These are phyloP conservation scores for Gallinago nigripennis DNA, from an alignment of 2,797 vertebrate species.

Conservation along the genomic window DNA sequence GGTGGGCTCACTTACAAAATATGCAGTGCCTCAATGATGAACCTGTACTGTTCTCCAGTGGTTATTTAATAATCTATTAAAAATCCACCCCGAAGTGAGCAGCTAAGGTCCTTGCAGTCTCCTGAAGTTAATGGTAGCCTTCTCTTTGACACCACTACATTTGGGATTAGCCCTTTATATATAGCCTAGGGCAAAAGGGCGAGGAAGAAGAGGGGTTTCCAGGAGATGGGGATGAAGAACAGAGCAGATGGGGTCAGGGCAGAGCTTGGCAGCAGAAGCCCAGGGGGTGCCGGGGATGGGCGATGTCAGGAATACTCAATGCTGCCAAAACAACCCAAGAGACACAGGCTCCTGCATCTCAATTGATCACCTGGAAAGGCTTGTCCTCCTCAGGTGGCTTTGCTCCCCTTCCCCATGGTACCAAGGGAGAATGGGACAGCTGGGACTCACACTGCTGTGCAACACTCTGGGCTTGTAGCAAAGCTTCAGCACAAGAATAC, in stretches of 20 bases:
- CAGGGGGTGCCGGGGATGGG: not conserved
- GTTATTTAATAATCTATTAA: not conserved
- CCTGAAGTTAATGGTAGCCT: not conserved
- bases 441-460: not conserved
- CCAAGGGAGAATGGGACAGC: not conserved
- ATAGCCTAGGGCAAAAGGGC: not conserved
- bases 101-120: not conserved
- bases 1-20: not conserved
- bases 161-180: not conserved
- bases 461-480: not conserved
- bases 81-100: not conserved
- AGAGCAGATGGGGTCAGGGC: not conserved
- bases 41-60: not conserved
- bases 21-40: accelerated
- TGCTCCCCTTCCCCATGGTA: not conserved
- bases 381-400: not conserved
- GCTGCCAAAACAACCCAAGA: not conserved
- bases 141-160: not conserved
- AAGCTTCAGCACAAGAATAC: not conserved
- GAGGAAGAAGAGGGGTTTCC: not conserved
- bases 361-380: constrained; percentile 11
- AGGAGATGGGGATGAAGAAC: not conserved
- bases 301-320: not conserved
- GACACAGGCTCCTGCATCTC: accelerated
- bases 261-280: not conserved